Conservation (phyloP, 1,140 invertebrate species). For the Ectropis grisescens region DNA sequence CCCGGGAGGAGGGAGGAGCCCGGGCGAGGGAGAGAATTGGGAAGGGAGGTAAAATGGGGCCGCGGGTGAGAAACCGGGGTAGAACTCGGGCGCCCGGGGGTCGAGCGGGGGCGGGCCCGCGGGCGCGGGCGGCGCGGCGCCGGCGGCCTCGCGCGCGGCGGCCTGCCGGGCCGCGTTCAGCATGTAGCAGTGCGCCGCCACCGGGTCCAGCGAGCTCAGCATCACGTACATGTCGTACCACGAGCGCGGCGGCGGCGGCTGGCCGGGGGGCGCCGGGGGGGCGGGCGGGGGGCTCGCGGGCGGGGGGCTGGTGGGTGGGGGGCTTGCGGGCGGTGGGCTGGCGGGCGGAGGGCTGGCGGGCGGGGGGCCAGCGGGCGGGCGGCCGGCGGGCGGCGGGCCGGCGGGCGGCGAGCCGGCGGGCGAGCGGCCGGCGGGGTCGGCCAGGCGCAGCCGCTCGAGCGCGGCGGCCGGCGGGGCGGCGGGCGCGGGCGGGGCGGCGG, state of each 20-base stretch:
- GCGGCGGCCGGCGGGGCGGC: too few relatives aligned
- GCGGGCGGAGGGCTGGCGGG: constrained; percentile 10
- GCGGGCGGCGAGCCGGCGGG: constrained; percentile 14
- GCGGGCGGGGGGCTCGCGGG: background rate
- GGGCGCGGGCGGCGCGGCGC: constrained; percentile 3
- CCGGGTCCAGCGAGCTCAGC: background rate
- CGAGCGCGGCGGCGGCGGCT: too few relatives aligned
- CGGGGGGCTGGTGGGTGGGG: constrained; percentile 5
- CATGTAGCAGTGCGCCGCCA: constrained; percentile 30
- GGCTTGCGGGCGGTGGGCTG: constrained; percentile 25
- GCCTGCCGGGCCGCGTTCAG: constrained; percentile 14
- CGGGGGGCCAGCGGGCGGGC: background rate
- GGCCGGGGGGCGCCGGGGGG: too few relatives aligned
- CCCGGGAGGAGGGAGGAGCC: too few relatives aligned
- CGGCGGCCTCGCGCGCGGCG: too few relatives aligned
- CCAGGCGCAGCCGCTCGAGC: too few relatives aligned
- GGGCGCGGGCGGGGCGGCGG: too few relatives aligned
- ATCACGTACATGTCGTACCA: too few relatives aligned
- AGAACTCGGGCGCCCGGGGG: background rate
- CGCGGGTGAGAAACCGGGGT: too few relatives aligned
- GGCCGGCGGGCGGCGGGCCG: constrained; percentile 8
- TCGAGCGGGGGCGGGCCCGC: background rate
- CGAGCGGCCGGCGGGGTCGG: constrained; percentile 15
- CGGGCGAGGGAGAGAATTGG: too few relatives aligned
- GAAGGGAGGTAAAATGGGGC: too few relatives aligned